Base-by-base conservation (phyloP, 2,888 invertebrate species). In the Drosophila picticornis region DNA sequence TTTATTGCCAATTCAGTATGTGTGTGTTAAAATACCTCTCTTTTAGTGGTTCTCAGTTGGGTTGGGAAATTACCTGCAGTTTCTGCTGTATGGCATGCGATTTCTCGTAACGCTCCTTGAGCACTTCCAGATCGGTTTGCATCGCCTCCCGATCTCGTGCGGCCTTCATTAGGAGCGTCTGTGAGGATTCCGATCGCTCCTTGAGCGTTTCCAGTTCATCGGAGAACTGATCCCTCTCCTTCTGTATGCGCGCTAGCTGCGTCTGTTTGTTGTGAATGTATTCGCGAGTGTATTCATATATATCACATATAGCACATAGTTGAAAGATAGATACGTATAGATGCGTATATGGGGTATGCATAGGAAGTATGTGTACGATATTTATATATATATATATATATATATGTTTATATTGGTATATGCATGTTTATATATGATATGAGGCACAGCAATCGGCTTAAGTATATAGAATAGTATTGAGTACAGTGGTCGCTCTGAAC, bases 21-120 rank as follows among this genome's bases (percentile, higher is more conserved):
- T 56, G 19, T 48, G 10, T 67, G 52, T 70, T 56, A n/a, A 52
- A 58, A 55, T 62, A 59, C 75, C 78, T 77, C 66, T 75, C 56
- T 40, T 32, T 53, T 16, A 38, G 51, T 38, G 43, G 34, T 7
- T 40, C 51, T 43, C 40, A 40, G 57, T 57, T 53, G 55, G 46
- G 31, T 27, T 72, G 50, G 50, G 46, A 55, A 90, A 84, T 93
- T 92, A 96, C 96, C 94, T 97, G 96, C 53, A 97, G 93, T 93
- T 97, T 97, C 93, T 97, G 97, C 84, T 97, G 97, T 86, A 96
- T 95, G 85, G 95, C 95, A 92, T 97, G 97, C 19, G 96, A 95
- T 92, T 98, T 98, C 92, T 98, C 98, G 95, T 97, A 96, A 91
- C 97, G 94, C 84, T 98, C 98, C 91, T 98, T 96, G 13, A 97